A percentile compares a stretch with the other conserved stretches of the same genome.
Conservation (phyloP, 2,797 vertebrate genomes). For the Loriculus beryllinus region DNA sequence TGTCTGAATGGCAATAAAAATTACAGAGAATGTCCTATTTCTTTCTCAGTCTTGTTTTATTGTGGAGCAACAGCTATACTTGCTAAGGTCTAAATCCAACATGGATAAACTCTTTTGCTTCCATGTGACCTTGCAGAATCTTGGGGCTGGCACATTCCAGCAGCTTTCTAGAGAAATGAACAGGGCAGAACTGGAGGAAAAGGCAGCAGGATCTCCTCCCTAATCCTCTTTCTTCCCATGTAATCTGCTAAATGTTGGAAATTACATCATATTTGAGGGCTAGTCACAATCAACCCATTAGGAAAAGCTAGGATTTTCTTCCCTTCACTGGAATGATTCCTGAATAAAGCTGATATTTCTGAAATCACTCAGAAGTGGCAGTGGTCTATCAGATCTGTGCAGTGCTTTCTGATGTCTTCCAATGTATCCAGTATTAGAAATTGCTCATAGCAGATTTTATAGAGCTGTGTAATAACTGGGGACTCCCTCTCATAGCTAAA, state of each 20-base stretch:
- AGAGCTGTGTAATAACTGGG: not conserved
- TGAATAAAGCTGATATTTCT: not conserved
- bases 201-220: not conserved
- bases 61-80: not conserved
- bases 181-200: not conserved
- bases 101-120: not conserved
- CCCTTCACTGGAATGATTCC: not conserved
- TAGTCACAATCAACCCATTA: fast-evolving
- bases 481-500: not conserved
- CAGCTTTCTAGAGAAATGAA: not conserved
- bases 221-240: not conserved
- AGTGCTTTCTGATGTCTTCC: not conserved
- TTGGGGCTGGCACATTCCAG: not conserved
- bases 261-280: not conserved
- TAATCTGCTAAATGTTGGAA: not conserved
- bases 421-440: not conserved
- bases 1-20: not conserved
- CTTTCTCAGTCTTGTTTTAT: not conserved
- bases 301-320: not conserved
- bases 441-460: not conserved
- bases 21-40: not conserved
- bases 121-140: not conserved
- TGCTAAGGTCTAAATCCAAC: not conserved
- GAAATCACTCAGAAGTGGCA: not conserved
- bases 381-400: not conserved